phyloP scores from a whole-genome alignment of 2,797 vertebrate species.

The Epinephelus malabaricus region DNA sequence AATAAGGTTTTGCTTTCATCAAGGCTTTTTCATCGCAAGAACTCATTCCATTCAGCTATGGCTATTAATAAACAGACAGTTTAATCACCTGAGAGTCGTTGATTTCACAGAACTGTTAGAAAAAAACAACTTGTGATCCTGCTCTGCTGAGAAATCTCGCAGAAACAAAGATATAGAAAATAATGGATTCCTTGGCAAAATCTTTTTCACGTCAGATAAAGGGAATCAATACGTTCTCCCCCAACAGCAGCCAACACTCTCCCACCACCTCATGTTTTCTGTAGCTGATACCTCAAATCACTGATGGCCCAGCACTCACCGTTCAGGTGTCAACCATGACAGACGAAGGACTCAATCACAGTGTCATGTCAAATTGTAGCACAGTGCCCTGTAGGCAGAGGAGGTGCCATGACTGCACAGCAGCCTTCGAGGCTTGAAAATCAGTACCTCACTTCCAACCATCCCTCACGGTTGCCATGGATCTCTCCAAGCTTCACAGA shows the following conservation, averaged over 20 bases:
- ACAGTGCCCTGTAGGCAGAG: neutral
- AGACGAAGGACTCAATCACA: slow-evolving; percentile 4
- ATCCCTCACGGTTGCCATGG: neutral
- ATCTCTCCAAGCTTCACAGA: neutral
- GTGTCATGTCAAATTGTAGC: slow-evolving; percentile 5
- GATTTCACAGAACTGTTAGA: slow-evolving; percentile 44
- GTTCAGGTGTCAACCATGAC: slow-evolving; percentile 9
- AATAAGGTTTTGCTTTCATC: neutral
- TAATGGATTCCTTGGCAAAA: neutral
- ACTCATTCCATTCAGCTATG: neutral
- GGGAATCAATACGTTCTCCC: neutral
- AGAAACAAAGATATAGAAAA: slow-evolving; percentile 8
- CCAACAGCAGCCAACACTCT: too few relatives aligned
- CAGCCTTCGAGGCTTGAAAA: slow-evolving; percentile 9
- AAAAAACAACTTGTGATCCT: slow-evolving; percentile 40
- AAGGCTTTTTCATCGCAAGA: neutral
- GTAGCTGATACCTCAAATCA: slow-evolving; percentile 9
- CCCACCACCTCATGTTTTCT: neutral
- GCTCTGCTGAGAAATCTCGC: neutral
- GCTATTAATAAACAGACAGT: slow-evolving; percentile 45
- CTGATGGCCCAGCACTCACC: neutral
- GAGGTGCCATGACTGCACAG: neutral
- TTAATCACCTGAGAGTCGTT: slow-evolving; percentile 29
- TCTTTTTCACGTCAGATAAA: slow-evolving; percentile 7
- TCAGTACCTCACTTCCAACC: slow-evolving; percentile 8